Percentiles rank a stretch among this genome's conserved stretches.
These are phyloP conservation scores for Danaus melanippus DNA, from an alignment of 1,140 invertebrate species.

Conservation along the genomic window DNA sequence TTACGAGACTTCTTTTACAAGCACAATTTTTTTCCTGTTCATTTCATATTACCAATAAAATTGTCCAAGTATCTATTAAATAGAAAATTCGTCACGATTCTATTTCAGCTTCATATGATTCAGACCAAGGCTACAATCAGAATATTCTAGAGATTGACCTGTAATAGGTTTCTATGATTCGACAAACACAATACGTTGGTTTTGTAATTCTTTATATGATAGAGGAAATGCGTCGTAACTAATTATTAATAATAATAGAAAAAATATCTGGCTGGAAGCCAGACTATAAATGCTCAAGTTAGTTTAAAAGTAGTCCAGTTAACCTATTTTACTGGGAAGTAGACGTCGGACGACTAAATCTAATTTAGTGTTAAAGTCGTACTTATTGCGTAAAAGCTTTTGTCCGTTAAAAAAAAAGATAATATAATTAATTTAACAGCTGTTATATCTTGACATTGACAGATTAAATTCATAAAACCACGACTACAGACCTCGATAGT, in stretches of 20 bases:
- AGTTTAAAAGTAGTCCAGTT: conserved; percentile 35
- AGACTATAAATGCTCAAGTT: conserved; percentile 30
- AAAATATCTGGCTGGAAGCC: conserved; percentile 39
- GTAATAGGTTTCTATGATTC: no score
- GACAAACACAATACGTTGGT: no score
- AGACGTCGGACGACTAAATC: not conserved
- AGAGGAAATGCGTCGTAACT: conserved; percentile 19
- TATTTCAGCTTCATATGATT: conserved; percentile 47
- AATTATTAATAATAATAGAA: conserved; percentile 55
- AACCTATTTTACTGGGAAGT: conserved; percentile 45
- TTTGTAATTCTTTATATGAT: conserved; percentile 10
- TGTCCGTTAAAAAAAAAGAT: no score
- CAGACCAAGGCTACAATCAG: conserved; percentile 29
- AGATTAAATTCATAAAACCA: no score
- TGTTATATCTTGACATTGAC: no score
- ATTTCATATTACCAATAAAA: no score
- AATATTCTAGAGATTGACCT: conserved; percentile 30
- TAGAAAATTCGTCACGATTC: conserved; percentile 9
- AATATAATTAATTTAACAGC: no score
- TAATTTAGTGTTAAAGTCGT: conserved; percentile 2
- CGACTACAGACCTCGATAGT: no score
- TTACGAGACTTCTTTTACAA: no score
- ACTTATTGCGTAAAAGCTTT: no score
- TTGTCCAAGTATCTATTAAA: no score
- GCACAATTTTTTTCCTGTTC: no score